Evolutionary conservation across 2,113 vertebrate genomes (phyloP).

Genomic region (Phalacrocorax aristotelis): DNA sequence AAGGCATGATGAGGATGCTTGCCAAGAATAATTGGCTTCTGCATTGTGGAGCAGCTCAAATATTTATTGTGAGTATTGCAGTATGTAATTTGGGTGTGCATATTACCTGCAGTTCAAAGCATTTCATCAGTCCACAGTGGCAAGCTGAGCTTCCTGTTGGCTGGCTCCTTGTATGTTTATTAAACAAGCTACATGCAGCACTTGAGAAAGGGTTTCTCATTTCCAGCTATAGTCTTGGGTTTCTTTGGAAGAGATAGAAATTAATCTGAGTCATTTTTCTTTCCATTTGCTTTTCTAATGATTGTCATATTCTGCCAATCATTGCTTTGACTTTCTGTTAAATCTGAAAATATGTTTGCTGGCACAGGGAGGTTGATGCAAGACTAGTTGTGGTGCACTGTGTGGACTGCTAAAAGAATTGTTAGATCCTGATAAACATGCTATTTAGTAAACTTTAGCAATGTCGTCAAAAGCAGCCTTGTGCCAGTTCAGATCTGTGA

Average conservation of each 20-base stretch:
- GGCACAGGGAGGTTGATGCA: not conserved
- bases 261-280: not conserved
- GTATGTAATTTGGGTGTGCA: constrained; percentile 65
- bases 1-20: constrained; percentile 29
- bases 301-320: not conserved
- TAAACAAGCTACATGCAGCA: constrained; percentile 30
- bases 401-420: not conserved
- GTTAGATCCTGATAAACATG: not conserved
- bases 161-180: constrained; percentile 28
- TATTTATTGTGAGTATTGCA: constrained; percentile 32
- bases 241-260: not conserved
- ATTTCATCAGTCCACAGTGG: constrained; percentile 58
- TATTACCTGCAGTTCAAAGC: constrained; percentile 68
- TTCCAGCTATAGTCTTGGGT: not conserved
- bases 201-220: not conserved
- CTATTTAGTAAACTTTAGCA: not conserved
- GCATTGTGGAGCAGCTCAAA: constrained; percentile 65
- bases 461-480: not conserved
- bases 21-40: constrained; percentile 74
- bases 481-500: not conserved
- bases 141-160: constrained; percentile 62
- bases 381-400: not conserved
- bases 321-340: not conserved
- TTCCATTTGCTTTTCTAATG: not conserved
- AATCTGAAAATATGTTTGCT: not conserved